Conservation (phyloP, 2,888 invertebrate genomes). For the Itoplectis maculator region DNA sequence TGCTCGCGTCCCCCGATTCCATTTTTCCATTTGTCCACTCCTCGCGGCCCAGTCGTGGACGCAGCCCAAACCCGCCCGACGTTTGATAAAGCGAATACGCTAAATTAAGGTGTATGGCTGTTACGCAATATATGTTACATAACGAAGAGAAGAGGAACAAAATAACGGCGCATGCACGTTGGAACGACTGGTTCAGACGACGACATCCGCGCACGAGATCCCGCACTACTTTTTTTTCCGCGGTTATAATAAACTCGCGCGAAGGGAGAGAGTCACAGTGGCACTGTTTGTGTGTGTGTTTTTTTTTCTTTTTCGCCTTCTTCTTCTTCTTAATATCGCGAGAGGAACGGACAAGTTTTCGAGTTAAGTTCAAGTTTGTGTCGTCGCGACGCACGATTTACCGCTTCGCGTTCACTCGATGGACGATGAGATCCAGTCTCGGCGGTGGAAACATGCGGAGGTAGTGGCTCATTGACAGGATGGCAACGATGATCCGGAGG, state of each 20-base stretch:
- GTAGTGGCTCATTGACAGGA: conserved; percentile 67
- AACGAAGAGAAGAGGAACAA: conserved; percentile 13
- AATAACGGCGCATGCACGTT: conserved; percentile 31
- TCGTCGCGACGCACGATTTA: conserved; percentile 43
- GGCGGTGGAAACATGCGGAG: conserved; percentile 56
- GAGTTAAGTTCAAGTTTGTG: conserved; percentile 45
- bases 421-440: conserved; percentile 67
- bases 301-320: conserved; percentile 38
- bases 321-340: conserved; percentile 33
- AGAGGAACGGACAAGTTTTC: conserved; percentile 56
- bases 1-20: conserved; percentile 9
- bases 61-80: not conserved
- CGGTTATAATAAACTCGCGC: conserved; percentile 56
- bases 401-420: conserved; percentile 68
- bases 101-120: conserved; percentile 28
- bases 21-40: not conserved
- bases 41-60: not conserved
- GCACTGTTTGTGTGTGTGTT: conserved; percentile 61
- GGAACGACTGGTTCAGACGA: conserved; percentile 42
- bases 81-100: conserved; percentile 22
- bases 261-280: conserved; percentile 67
- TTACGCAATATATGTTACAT: conserved; percentile 23
- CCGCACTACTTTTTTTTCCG: conserved; percentile 46
- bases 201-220: conserved; percentile 57
- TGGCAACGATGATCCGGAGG: conserved; percentile 63